Evolutionary conservation across 2,113 vertebrate species (phyloP).

Genomic region (Dasypus novemcinctus): DNA sequence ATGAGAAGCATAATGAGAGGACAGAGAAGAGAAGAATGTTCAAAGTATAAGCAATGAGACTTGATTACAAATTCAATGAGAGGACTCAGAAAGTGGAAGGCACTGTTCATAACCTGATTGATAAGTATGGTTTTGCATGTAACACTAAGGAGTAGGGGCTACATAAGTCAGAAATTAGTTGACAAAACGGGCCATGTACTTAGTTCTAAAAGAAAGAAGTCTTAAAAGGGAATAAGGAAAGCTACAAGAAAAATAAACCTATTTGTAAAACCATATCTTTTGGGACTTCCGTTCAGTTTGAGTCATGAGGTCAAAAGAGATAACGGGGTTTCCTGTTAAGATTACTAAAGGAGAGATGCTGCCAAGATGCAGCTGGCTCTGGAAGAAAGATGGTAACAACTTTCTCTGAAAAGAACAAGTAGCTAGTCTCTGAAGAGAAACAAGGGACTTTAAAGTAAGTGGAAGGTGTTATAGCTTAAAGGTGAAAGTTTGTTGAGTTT

Average conservation of each 20-base stretch:
- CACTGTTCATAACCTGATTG: neutral
- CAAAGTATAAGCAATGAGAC: neutral
- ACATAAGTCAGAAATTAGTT: neutral
- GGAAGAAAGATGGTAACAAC: neutral
- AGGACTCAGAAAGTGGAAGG: neutral
- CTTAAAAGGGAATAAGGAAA: neutral
- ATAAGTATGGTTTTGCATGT: neutral
- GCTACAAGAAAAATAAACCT: neutral
- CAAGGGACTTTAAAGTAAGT: neutral
- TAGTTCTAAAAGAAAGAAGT: neutral
- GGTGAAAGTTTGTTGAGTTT: neutral
- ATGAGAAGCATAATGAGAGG: neutral
- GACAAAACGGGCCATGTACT: neutral
- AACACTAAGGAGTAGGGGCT: neutral
- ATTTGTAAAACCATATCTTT: neutral
- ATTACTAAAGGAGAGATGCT: neutral
- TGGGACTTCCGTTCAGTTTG: neutral
- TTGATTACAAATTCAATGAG: neutral
- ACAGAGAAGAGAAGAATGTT: neutral
- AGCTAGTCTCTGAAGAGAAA: neutral
- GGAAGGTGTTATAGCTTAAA: fast-evolving
- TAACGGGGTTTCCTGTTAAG: slow-evolving; percentile 12
- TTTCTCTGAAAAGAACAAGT: neutral
- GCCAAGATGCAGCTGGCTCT: neutral
- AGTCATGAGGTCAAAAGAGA: slow-evolving; percentile 11